Base-by-base conservation (phyloP, 2,888 invertebrate genomes). In the Polymixis lichenea region DNA sequence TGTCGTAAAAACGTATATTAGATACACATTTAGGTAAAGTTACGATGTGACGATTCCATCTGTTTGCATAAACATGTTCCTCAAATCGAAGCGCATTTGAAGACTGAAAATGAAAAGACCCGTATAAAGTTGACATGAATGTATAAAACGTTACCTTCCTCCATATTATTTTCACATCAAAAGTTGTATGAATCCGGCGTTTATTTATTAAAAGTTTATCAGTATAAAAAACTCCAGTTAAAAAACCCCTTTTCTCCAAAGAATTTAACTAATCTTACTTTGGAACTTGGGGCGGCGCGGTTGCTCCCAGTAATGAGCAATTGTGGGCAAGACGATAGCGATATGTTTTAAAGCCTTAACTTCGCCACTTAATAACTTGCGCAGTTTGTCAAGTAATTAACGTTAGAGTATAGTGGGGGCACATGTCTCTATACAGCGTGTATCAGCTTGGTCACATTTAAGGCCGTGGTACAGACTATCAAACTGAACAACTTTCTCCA, bases 321-420 rank as follows among this genome's bases (percentile, higher is more conserved):
- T 70, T 67, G 72, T 77, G 62, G 70, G 49, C 56, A 53, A 71
- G 71, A 71, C 43, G 78, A 64, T 73, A 65, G 56, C 68, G 51
- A 78, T 86, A 73, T 67, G 56, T 65, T 85, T 83, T 83, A 83
- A 71, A 46, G 62, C 70, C 43, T n/a, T 32, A 83, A 83, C 71
- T 83, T 86, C 28, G 49, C 73, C 83, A 78, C 83, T 86, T 78
- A 83, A 82, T 74, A 83, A 86, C 49, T 86, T 65, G 65, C 73
- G 56, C 55, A 83, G 86, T 83, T 83, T 86, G 71, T 43, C 38
- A 83, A 83, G 78, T 86, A 68, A 83, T 83, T 83, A 86, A 86
- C 62, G 64, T 58, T 46, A 60, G 25, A 62, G 56, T 62, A 19
- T 49, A 78, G 25, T 25, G 51, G 1, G 46, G 2, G 22, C 43